Evolutionary conservation across 2,888 invertebrate genomes (phyloP).

Genomic region (Zygogramma bicolorata): DNA sequence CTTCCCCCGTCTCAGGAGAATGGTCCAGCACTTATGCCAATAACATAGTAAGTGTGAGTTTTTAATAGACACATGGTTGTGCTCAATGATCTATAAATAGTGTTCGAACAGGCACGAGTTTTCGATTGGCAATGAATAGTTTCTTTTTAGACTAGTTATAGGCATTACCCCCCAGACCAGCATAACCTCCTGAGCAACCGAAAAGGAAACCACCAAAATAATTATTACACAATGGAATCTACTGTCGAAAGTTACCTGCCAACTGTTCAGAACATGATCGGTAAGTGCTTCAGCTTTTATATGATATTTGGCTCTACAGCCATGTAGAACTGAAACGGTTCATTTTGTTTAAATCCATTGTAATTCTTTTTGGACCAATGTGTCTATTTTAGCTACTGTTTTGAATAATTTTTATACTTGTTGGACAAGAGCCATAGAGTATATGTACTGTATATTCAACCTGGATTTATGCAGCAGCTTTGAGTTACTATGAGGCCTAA

Average conservation of each 20-base stretch:
- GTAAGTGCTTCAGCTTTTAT: conserved; percentile 28
- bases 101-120: conserved; percentile 8
- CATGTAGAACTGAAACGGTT: too few species aligned
- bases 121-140: conserved; percentile 26
- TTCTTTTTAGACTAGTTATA: conserved; percentile 55
- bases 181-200: conserved; percentile 55
- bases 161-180: conserved; percentile 52
- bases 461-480: too few species aligned
- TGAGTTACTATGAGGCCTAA: too few species aligned
- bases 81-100: conserved; percentile 47
- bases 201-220: conserved; percentile 52
- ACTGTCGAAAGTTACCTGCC: conserved; percentile 45
- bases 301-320: too few species aligned
- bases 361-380: too few species aligned
- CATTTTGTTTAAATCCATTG: too few species aligned
- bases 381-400: too few species aligned
- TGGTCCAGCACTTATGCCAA: conserved; percentile 59
- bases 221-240: conserved; percentile 53
- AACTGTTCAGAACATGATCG: conserved; percentile 25
- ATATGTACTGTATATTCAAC: too few species aligned
- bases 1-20: conserved; percentile 47
- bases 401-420: too few species aligned
- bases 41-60: conserved; percentile 58
- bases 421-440: too few species aligned
- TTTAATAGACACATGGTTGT: conserved; percentile 22